phyloP scores from a whole-genome alignment of 2,888 invertebrate species.

The Drosophila mayaguana region DNA sequence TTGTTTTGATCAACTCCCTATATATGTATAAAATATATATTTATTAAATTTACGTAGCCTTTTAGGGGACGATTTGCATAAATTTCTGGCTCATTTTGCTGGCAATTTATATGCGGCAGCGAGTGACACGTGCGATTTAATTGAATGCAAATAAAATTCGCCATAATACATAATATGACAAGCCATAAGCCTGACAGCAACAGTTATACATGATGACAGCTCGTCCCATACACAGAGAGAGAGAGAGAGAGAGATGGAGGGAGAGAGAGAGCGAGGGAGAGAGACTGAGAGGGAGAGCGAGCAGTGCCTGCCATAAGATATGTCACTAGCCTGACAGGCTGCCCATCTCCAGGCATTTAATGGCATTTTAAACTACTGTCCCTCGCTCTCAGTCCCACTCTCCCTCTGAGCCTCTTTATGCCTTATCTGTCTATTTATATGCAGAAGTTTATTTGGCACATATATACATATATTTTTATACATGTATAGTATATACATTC shows the following conservation, averaged over 20 bases:
- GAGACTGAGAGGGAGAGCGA: constrained; percentile 5
- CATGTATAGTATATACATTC: constrained; percentile 44
- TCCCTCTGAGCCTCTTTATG: not conserved
- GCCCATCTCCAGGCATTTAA: constrained; percentile 64
- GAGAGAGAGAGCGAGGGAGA: constrained; percentile 5
- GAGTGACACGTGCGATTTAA: constrained; percentile 75
- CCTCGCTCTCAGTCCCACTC: not conserved
- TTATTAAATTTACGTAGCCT: constrained; percentile 16
- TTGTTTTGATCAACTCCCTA: too few relatives aligned
- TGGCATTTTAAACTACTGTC: constrained; percentile 77
- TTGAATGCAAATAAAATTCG: constrained; percentile 80
- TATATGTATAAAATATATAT: constrained; percentile 1
- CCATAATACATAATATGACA: constrained; percentile 77
- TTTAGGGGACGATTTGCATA: constrained; percentile 61
- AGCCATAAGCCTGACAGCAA: constrained; percentile 78
- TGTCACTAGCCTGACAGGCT: constrained; percentile 58
- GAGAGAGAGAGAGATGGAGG: not conserved
- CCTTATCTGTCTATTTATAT: constrained; percentile 16
- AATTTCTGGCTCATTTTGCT: constrained; percentile 69
- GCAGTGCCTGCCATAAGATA: constrained; percentile 49
- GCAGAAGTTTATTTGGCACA: constrained; percentile 32
- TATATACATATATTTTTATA: constrained; percentile 33
- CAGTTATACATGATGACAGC: constrained; percentile 76
- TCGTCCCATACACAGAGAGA: constrained; percentile 8
- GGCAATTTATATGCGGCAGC: constrained; percentile 70